Base-by-base conservation (phyloP, 2,797 vertebrate species). In the Spondyliosoma cantharus region DNA sequence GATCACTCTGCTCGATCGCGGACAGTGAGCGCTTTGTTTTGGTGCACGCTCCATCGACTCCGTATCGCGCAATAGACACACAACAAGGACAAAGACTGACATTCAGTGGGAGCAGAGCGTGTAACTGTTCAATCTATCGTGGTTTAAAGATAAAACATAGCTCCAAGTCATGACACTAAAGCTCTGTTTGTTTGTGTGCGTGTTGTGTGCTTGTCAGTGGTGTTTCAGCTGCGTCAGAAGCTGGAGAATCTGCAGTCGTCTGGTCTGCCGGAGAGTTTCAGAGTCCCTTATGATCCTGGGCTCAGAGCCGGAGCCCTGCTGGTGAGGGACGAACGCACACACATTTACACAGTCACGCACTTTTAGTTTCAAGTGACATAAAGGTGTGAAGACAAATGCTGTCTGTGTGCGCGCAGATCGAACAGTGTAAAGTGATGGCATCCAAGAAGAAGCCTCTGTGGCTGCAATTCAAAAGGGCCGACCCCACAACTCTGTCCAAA, bases 401-500 rank as follows among this genome's bases (percentile, higher is more conserved):
- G 17, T 66, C 54, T 58, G 0, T 74, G 53, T 46, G 3, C 19
- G 59, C 79, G 25, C 91, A 99, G 98, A 96, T 97, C 72, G 98
- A 99, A 84, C 99, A 97, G 90, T 99, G 98, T 81, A 99, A 99
- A 93, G 97, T 99, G 62, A 99, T 99, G 98, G 98, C 98, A 0
- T 99, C 98, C 42, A 99, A 99, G 94, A 99, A 99, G 93, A 99
- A 99, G 71, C 98, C 98, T 0, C 89, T 99, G 70, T 99, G 97
- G 98, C 96, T 99, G 60, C 97, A 99, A 93, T 99, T 99, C 81
- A 97, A 96, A 86, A 94, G 97, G 80, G 97, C 97, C 0, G 98
- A 99, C 86, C 94, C 96, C 76, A 99, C 97, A 68, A 96, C 96
- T 4, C 86, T 96, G 32, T 97, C 96, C 29, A 97, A 95, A 71